Evolutionary conservation across 2,113 vertebrate genomes (phyloP).

Genomic region (Stegastes partitus): DNA sequence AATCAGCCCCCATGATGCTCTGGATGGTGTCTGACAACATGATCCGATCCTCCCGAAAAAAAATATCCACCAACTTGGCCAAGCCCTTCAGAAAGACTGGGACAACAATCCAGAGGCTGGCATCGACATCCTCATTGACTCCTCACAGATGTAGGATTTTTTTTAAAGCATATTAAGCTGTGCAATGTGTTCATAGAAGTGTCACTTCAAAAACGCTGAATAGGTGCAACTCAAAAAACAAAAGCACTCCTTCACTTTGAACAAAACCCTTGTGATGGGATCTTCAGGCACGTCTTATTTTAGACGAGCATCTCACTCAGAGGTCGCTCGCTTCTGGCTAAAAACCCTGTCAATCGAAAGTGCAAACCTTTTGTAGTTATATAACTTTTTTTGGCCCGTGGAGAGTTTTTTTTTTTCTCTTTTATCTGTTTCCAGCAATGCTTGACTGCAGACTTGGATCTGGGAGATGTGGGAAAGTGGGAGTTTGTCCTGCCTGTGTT

Average conservation of each 20-base stretch:
- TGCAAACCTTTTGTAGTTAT: conserved; percentile 47
- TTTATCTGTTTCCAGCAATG: conserved; percentile 42
- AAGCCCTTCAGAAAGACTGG: too few species aligned
- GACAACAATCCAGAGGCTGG: too few species aligned
- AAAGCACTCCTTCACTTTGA: neutral
- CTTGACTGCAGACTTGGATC: conserved; percentile 7
- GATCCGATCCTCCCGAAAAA: too few species aligned
- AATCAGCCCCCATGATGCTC: too few species aligned
- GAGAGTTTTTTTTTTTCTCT: conserved; percentile 22
- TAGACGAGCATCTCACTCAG: conserved; percentile 13
- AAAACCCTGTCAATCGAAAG: conserved; percentile 6
- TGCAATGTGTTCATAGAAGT: neutral
- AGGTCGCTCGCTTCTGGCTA: neutral
- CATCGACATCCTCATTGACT: too few species aligned
- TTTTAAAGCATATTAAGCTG: neutral
- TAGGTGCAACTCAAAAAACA: neutral
- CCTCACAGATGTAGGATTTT: too few species aligned
- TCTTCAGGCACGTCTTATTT: conserved; percentile 13
- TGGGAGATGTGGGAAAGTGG: conserved; percentile 23
- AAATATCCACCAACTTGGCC: too few species aligned
- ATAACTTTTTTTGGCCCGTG: conserved; percentile 43
- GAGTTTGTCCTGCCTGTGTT: conserved; percentile 10
- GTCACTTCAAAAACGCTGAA: neutral
- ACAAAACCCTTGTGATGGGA: neutral
- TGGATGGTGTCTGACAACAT: too few species aligned